Evolutionary conservation across 2,113 vertebrate genomes (phyloP).

Genomic region (Megaptera novaeangliae): DNA sequence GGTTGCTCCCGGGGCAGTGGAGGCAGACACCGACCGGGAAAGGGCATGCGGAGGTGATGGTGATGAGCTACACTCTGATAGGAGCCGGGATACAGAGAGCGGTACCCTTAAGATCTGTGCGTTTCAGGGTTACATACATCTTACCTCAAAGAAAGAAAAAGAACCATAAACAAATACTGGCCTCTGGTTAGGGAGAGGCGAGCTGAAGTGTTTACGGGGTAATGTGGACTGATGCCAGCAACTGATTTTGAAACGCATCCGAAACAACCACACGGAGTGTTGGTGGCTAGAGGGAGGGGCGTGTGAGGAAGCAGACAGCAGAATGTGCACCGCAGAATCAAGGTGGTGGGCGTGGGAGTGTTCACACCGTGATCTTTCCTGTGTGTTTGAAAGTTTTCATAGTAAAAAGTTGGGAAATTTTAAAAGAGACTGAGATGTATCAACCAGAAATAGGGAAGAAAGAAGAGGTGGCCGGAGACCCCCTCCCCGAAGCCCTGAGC

Average conservation of each 20-base stretch:
- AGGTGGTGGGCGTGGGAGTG: rapidly evolving
- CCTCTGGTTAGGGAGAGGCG: rapidly evolving
- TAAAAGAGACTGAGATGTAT: background rate
- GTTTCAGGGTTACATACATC: rapidly evolving
- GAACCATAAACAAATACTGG: rapidly evolving
- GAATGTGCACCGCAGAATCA: rapidly evolving
- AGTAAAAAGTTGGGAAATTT: background rate
- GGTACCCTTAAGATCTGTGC: rapidly evolving
- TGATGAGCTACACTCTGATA: rapidly evolving
- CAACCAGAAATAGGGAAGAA: background rate
- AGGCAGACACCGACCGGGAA: rapidly evolving
- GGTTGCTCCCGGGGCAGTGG: background rate
- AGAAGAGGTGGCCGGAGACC: background rate
- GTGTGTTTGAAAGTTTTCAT: background rate
- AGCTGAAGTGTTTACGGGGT: rapidly evolving
- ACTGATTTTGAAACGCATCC: background rate
- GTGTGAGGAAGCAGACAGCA: rapidly evolving
- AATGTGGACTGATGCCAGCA: rapidly evolving
- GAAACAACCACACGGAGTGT: rapidly evolving
- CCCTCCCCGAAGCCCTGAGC: rapidly evolving
- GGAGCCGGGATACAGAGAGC: rapidly evolving
- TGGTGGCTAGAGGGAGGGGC: rapidly evolving
- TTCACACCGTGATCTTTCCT: rapidly evolving
- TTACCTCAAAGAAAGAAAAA: background rate
- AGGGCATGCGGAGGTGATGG: rapidly evolving